Base-by-base conservation (phyloP, 2,797 vertebrate species). In the Lepus townsendii region DNA sequence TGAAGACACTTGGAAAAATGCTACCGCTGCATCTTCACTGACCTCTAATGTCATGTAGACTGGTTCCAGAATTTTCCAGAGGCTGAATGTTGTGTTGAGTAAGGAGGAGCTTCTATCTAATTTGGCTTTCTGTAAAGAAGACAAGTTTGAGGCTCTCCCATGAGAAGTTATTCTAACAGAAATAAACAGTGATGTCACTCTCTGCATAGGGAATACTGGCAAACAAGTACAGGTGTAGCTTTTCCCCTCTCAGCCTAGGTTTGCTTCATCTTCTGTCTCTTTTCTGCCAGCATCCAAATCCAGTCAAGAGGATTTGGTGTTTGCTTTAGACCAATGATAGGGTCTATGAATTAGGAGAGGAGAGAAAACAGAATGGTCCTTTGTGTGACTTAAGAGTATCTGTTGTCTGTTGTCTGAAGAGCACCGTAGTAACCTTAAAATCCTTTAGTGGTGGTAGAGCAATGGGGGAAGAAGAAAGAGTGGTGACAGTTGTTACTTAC, bases 111-210 rank as follows among this genome's bases (percentile, higher is more conserved):
- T 78, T 82, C 75, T 97, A 22, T 90, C 12, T 38, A 30, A 84
- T 19, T 85, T 93, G 84, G 65, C 52, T 95, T 89, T 52, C 47
- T 87, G 35, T 65, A 93, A 95, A 82, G 94, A 94, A 35, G 68
- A 79, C 42, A 63, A 85, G 68, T 85, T 94, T 96, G 71, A 93
- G 65, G 66, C 50, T 32, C n/a, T 97, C 92, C 90, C 85, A 63
- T 68, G 94, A 95, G 96, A 95, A 90, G 62, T 90, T 90, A 83
- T 93, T 96, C 76, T 92, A 90, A 95, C 88, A 95, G 93, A 96
- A 97, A 96, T 97, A 96, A 97, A 97, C 88, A 95, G 71, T 97
- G 95, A 96, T 95, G 90, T 95, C 95, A 96, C 54, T 26, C 54
- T 96, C 90, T 96, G 95, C 73, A 95, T 75, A 90, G 96, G 93